Evolutionary conservation across 2,888 invertebrate species (phyloP).

Genomic region (Pedicia rivosa): DNA sequence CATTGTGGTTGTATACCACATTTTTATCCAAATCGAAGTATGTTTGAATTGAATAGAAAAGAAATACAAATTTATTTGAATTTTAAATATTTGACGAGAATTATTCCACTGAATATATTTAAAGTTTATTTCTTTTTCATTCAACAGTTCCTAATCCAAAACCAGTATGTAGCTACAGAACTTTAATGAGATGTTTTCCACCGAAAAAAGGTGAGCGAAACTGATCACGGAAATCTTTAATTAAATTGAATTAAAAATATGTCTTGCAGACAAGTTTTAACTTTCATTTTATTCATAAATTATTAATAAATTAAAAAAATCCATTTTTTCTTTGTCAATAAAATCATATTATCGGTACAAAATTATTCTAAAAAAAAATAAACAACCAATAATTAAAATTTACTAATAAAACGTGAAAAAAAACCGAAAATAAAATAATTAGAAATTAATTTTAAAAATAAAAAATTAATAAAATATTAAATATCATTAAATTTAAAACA

Average conservation of each 20-base stretch:
- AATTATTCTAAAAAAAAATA: no score
- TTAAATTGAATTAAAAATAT: neutral
- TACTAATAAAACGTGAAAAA: no score
- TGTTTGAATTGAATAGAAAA: slow-evolving; percentile 8
- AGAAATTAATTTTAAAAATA: no score
- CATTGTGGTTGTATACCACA: slow-evolving; percentile 29
- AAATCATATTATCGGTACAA: no score
- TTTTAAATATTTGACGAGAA: neutral
- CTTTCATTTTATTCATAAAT: neutral
- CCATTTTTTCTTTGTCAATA: neutral
- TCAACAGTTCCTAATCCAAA: slow-evolving; percentile 20
- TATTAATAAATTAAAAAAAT: neutral
- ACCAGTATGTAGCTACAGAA: slow-evolving; percentile 21
- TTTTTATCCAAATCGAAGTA: slow-evolving; percentile 28
- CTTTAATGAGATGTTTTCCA: slow-evolving; percentile 20
- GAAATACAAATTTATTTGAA: neutral
- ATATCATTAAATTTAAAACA: no score
- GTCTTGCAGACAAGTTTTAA: neutral
- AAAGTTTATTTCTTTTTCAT: no score
- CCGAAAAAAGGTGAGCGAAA: slow-evolving; percentile 16
- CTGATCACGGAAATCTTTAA: neutral
- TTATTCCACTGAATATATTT: no score
- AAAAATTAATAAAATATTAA: no score
- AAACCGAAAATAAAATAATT: no score
- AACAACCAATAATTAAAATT: no score